A percentile compares a stretch with the other conserved stretches of the same genome.
Evolutionary conservation across 2,113 vertebrate genomes (phyloP).

Genomic region (Phrynosoma platyrhinos): DNA sequence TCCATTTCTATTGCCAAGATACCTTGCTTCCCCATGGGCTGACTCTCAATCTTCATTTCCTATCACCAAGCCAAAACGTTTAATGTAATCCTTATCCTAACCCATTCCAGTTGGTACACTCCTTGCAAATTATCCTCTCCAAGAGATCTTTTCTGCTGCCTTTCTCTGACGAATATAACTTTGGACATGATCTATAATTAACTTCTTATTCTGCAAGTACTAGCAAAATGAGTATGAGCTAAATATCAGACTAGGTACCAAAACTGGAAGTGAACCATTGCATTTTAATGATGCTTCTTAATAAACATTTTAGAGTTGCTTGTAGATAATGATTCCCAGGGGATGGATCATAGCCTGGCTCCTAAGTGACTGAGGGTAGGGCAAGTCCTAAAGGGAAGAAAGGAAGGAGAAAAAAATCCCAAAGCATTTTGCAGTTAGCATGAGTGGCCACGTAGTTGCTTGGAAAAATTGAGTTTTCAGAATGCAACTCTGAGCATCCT

Average conservation of each 20-base stretch:
- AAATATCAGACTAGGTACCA: background rate
- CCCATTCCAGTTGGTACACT: constrained; percentile 4
- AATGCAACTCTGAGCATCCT: no score
- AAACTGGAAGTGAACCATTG: background rate
- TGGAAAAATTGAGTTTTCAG: no score
- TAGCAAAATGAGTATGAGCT: background rate
- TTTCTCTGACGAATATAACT: constrained; percentile 17
- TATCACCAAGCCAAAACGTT: constrained; percentile 30
- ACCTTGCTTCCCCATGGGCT: background rate
- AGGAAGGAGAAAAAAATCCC: background rate
- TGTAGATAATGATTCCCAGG: no score
- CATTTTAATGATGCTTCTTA: background rate
- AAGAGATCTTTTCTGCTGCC: background rate
- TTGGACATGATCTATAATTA: constrained; percentile 11
- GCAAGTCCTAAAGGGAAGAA: background rate
- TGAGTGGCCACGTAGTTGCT: no score
- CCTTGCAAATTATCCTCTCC: constrained; percentile 32
- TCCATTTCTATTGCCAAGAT: background rate
- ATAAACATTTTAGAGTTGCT: background rate
- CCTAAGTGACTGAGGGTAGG: background rate
- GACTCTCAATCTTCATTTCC: background rate
- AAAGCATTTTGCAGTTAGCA: no score
- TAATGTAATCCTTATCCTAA: constrained; percentile 42
- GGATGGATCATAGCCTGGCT: background rate
- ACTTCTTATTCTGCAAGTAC: background rate